Conservation (phyloP, 2,113 vertebrate genomes). For the Larimichthys crocea region DNA sequence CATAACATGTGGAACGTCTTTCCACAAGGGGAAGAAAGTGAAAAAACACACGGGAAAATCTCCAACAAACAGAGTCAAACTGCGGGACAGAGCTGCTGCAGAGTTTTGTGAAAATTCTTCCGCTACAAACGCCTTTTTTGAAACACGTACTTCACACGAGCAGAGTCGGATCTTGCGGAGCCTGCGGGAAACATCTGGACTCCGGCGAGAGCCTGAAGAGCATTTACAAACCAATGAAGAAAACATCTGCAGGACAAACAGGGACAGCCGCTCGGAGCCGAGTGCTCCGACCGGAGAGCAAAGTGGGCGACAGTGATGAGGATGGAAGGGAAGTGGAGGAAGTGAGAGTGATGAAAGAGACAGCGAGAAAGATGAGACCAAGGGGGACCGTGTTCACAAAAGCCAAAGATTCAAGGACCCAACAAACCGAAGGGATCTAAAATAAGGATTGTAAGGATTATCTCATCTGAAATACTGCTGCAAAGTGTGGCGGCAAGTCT, state of each 20-base stretch:
- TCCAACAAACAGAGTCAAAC: background rate
- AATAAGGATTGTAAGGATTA: background rate
- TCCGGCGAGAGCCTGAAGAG: constrained; percentile 4
- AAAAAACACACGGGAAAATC: background rate
- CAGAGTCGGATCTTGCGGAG: constrained; percentile 35
- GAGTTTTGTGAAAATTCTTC: constrained; percentile 42
- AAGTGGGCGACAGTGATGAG: background rate
- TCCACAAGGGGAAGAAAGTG: background rate
- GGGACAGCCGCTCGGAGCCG: background rate
- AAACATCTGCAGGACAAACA: constrained; percentile 5
- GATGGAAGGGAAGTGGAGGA: constrained; percentile 19
- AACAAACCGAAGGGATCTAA: background rate
- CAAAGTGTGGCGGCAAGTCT: constrained; percentile 43
- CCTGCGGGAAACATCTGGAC: constrained; percentile 42
- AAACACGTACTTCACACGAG: constrained; percentile 44
- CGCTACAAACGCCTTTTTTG: constrained; percentile 40
- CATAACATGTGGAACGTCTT: constrained; percentile 5
- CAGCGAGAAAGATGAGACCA: background rate
- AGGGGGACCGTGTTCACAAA: background rate
- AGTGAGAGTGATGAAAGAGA: background rate
- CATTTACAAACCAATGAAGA: constrained; percentile 37
- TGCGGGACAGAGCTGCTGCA: constrained; percentile 19
- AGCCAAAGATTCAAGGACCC: background rate
- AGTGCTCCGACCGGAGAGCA: background rate
- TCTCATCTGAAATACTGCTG: constrained; percentile 27